Base-by-base conservation (phyloP, 1,140 invertebrate genomes). In the Papilio polyxenes region DNA sequence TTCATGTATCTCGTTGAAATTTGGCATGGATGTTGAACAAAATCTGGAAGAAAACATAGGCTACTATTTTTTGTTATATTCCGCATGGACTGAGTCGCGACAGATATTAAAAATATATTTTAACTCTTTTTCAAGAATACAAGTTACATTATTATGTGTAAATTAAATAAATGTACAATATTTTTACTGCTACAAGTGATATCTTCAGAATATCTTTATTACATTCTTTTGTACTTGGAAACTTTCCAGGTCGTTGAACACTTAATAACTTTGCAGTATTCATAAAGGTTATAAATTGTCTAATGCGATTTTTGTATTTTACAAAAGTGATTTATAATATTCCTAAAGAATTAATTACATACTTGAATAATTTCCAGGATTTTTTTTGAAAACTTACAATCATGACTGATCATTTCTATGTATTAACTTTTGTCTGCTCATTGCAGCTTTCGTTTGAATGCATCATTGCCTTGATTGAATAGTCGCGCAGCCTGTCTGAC, bases 391-490 rank as follows among this genome's bases (percentile, higher is more conserved):
- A 15, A 3, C 15, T 53, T 5, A 53, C 51, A 17, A 53, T 15
- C 13, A 44, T 53, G 2, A 9, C 6, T 11, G 8, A 51, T 51
- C 6, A 51, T 44, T 44, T 44, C 7, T 44, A 44, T 44, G 4
- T 31, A 31, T 31, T 31, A 31, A 37, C 11, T 15, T 62, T 4
- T 31, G 9, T 31, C 62, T 53, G 62, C 37, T 40, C 65, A 65
- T 4, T 72, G 31, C 23, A 72, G 65, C 65, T 72, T 72, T 72
- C 37, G 13, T 72, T 85, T 87, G 85, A 87, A 88, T 87, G 85
- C 85, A 88, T 88, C 87, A 88, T 85, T 86, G 87, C 83, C 83
- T 72, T 62, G 83, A 84, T 85, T 88, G 87, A 88, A 88, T 88
- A 87, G 87, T 88, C 85, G 84, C 53, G 75, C 85, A 84, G 85